A percentile compares a stretch with the other conserved stretches of the same genome.
phyloP scores from a whole-genome alignment of 2,797 vertebrate species.

The Chelidonichthys spinosus region DNA sequence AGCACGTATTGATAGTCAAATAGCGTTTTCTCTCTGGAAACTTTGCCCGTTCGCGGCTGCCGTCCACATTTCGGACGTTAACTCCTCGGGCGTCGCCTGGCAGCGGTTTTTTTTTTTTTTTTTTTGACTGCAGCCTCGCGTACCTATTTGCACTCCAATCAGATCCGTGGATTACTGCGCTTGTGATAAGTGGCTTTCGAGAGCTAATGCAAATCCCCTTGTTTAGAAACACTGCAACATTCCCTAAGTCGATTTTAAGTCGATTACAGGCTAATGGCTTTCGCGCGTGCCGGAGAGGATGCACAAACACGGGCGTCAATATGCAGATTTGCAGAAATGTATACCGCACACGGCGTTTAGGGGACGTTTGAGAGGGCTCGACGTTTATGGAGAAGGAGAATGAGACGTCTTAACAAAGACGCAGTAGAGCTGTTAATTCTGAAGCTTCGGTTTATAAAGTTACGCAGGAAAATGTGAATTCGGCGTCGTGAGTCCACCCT shows the following conservation, averaged over 20 bases:
- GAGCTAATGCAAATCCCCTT: constrained; percentile 76
- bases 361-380: constrained; percentile 39
- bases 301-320: constrained; percentile 19
- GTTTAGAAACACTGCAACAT: constrained; percentile 78
- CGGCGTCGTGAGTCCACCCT: neutral
- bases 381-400: constrained; percentile 31
- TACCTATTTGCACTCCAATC: constrained; percentile 61
- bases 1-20: neutral
- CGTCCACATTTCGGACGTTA: neutral
- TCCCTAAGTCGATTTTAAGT: constrained; percentile 72
- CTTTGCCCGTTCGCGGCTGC: neutral
- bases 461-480: too few species aligned
- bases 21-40: neutral
- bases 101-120: constrained; percentile 5
- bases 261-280: constrained; percentile 76
- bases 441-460: constrained; percentile 32
- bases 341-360: constrained; percentile 14
- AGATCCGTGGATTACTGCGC: constrained; percentile 73
- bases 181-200: constrained; percentile 76
- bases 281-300: constrained; percentile 36
- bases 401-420: neutral
- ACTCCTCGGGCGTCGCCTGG: constrained; percentile 5
- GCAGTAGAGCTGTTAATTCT: constrained; percentile 39
- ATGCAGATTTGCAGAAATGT: constrained; percentile 41
- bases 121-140: constrained; percentile 18